Conservation (phyloP, 2,113 vertebrate species). For the Lagopus muta region DNA sequence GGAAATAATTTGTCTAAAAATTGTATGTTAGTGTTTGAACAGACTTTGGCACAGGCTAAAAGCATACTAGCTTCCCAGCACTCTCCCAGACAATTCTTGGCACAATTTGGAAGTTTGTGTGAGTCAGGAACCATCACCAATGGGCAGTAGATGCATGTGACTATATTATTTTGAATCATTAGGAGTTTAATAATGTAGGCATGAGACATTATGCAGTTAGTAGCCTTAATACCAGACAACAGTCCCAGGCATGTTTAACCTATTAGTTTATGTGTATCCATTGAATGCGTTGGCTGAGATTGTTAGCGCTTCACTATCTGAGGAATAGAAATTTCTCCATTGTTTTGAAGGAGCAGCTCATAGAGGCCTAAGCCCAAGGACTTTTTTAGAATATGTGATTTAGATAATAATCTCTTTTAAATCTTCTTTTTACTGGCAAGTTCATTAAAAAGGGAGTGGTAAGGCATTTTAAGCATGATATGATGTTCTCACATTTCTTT, state of each 20-base stretch:
- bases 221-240: background rate
- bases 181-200: background rate
- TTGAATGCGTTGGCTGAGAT: background rate
- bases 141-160: background rate
- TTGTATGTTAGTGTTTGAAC: background rate
- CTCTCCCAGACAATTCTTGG: background rate
- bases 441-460: background rate
- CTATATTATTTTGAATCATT: background rate
- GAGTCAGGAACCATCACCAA: background rate
- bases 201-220: background rate
- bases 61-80: background rate
- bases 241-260: background rate
- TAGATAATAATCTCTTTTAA: background rate
- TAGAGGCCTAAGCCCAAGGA: background rate
- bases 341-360: background rate
- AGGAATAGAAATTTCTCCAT: background rate
- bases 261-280: background rate
- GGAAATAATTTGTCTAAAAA: background rate
- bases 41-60: background rate
- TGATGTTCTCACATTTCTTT: background rate
- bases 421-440: background rate
- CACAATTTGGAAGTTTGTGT: background rate
- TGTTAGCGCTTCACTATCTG: background rate
- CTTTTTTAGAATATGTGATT: background rate
- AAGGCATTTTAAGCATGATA: background rate